These are phyloP conservation scores for Larimichthys crocea DNA, from an alignment of 2,113 vertebrate genomes.

Conservation along the genomic window DNA sequence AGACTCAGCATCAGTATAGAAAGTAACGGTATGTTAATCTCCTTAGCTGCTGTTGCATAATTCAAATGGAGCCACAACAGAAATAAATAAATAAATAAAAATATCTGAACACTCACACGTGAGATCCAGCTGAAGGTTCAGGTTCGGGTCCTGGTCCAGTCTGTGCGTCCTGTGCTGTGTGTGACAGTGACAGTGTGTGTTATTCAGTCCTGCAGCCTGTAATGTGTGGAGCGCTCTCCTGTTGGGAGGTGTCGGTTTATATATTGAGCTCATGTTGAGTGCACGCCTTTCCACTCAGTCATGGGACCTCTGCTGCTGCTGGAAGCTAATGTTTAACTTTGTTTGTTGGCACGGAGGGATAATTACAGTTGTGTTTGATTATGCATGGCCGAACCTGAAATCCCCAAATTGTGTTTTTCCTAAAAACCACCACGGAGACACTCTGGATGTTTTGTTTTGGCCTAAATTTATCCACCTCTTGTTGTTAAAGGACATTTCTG, in stretches of 20 bases:
- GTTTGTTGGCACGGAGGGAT: conserved; percentile 61
- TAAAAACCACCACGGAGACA: conserved; percentile 8
- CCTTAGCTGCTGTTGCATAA: conserved; percentile 56
- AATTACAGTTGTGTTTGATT: conserved; percentile 66
- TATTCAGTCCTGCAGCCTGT: conserved; percentile 6
- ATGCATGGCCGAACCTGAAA: conserved; percentile 23
- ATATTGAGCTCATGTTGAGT: conserved; percentile 49
- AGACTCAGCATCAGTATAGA: conserved; percentile 26
- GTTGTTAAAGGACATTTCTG: conserved; percentile 23
- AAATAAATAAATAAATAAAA: background rate
- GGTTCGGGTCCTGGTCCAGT: background rate
- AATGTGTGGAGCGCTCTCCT: background rate
- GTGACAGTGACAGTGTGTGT: background rate
- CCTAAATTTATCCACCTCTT: conserved; percentile 36
- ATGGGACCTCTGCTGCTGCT: conserved; percentile 66
- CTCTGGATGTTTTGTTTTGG: conserved; percentile 44
- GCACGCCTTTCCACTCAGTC: conserved; percentile 73
- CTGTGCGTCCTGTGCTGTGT: background rate
- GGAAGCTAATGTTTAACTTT: conserved; percentile 76
- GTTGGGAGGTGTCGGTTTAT: conserved; percentile 50
- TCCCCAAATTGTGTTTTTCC: conserved; percentile 52
- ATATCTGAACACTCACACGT: conserved; percentile 54
- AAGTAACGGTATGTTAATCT: conserved; percentile 68
- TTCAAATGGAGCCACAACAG: conserved; percentile 1
- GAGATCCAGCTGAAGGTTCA: background rate